Percentiles rank a stretch among this genome's conserved stretches.
Evolutionary conservation across 1,140 invertebrate genomes (phyloP).

Genomic region (Drosophila azteca): DNA sequence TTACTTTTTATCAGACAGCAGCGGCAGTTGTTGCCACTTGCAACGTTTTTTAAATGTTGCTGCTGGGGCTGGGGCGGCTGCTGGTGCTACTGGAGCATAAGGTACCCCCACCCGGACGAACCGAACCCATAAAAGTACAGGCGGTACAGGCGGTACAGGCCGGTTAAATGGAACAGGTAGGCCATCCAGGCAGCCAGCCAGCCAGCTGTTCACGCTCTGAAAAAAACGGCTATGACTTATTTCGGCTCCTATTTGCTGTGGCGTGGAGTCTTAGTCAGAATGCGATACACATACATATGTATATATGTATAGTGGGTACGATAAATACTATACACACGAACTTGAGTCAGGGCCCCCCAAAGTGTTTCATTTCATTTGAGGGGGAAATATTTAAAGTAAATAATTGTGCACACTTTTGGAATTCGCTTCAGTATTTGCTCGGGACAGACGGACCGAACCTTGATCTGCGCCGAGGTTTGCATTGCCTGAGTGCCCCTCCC

Average conservation of each 20-base stretch:
- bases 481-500: slow-evolving; percentile 48
- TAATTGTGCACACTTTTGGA: slow-evolving; percentile 56
- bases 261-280: slow-evolving; percentile 43
- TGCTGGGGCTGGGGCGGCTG: slow-evolving; percentile 17
- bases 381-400: slow-evolving; percentile 64
- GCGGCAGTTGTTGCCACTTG: slow-evolving; percentile 60
- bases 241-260: slow-evolving; percentile 19
- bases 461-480: slow-evolving; percentile 29
- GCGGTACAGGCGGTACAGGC: slow-evolving; percentile 35
- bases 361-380: slow-evolving; percentile 60
- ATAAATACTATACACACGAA: too few species aligned
- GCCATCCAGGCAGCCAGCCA: slow-evolving; percentile 12
- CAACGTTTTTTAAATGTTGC: slow-evolving; percentile 48
- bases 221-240: slow-evolving; percentile 67
- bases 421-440: slow-evolving; percentile 39
- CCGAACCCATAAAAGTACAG: slow-evolving; percentile 77
- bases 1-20: slow-evolving; percentile 45
- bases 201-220: slow-evolving; percentile 78
- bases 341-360: slow-evolving; percentile 4
- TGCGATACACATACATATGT: slow-evolving; percentile 5
- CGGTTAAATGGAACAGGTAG: too few species aligned
- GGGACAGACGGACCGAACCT: slow-evolving; percentile 6
- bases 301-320: neutral
- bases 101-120: slow-evolving; percentile 59
- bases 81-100: slow-evolving; percentile 62